Evolutionary conservation across 2,888 invertebrate genomes (phyloP).

Genomic region (Artemia sinica): DNA sequence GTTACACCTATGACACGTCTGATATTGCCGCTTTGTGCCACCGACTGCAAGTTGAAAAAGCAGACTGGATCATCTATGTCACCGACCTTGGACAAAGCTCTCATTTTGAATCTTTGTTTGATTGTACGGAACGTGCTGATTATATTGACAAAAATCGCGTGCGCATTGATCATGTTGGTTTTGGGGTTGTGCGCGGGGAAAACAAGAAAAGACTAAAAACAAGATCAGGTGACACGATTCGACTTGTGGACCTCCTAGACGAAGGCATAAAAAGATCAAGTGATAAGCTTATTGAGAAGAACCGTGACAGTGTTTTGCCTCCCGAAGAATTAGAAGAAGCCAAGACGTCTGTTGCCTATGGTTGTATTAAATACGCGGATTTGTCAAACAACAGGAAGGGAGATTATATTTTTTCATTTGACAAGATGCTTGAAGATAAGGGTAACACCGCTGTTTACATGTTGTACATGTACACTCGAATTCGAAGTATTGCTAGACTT

Average conservation of each 20-base stretch:
- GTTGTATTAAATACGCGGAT: conserved; percentile 97
- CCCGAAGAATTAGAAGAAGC: no score
- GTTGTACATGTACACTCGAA: conserved; percentile 81
- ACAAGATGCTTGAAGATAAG: conserved; percentile 96
- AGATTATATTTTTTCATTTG: conserved; percentile 95
- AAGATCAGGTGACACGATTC: no score
- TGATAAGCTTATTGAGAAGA: conserved; percentile 70
- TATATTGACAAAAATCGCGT: conserved; percentile 46
- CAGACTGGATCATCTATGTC: no score
- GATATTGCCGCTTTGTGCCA: no score
- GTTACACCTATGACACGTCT: no score
- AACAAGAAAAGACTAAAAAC: no score
- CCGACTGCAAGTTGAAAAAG: no score
- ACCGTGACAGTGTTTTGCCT: conserved; percentile 60
- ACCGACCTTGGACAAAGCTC: conserved; percentile 49
- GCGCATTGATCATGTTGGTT: conserved; percentile 75
- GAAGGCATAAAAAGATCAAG: conserved; percentile 53
- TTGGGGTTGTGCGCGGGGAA: conserved; percentile 91
- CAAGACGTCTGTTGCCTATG: conserved; percentile 86
- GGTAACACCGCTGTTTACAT: conserved; percentile 98
- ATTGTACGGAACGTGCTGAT: conserved; percentile 58
- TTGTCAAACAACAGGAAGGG: conserved; percentile 76
- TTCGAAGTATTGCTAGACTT: conserved; percentile 69
- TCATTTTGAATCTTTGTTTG: conserved; percentile 56
- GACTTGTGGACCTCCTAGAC: no score